Percentiles rank a stretch among this genome's conserved stretches.
Evolutionary conservation across 2,113 vertebrate species (phyloP).

Genomic region (Colius striatus): DNA sequence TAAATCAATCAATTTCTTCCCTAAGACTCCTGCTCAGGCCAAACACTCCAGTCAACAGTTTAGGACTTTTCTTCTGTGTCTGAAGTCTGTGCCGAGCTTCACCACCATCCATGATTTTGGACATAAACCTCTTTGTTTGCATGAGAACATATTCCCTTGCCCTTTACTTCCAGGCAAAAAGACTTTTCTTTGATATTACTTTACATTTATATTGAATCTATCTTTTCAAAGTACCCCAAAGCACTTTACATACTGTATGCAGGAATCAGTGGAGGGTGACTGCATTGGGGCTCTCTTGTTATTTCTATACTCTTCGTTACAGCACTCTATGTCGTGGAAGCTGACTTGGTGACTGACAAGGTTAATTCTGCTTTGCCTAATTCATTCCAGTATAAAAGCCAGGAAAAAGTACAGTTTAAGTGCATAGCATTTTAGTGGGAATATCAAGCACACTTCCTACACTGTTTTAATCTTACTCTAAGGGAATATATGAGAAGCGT

Average conservation of each 20-base stretch:
- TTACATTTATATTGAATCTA: conserved; percentile 31
- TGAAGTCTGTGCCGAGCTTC: neutral
- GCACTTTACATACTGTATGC: neutral
- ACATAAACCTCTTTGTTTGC: neutral
- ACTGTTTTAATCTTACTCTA: conserved; percentile 44
- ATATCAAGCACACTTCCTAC: conserved; percentile 19
- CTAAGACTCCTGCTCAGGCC: neutral
- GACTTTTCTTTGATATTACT: conserved; percentile 19
- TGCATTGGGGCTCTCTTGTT: neutral
- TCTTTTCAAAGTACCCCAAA: conserved; percentile 22
- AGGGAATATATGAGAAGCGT: neutral
- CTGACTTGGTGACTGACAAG: conserved; percentile 59
- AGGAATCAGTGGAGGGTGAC: conserved; percentile 28
- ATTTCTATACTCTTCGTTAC: conserved; percentile 42
- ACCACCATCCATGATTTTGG: neutral
- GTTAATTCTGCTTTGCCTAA: conserved; percentile 65
- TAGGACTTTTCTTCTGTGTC: neutral
- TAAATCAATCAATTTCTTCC: neutral
- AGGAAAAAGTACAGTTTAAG: conserved; percentile 10
- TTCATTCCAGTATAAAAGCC: conserved; percentile 33
- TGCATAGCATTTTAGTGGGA: conserved; percentile 19
- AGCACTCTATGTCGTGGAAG: conserved; percentile 14
- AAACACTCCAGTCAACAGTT: neutral
- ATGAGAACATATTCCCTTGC: neutral
- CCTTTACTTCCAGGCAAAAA: neutral